A percentile compares a stretch with the other conserved stretches of the same genome.
These are phyloP conservation scores for Phrynocephalus guinanensis DNA, from an alignment of 2,797 vertebrate species.

Conservation along the genomic window DNA sequence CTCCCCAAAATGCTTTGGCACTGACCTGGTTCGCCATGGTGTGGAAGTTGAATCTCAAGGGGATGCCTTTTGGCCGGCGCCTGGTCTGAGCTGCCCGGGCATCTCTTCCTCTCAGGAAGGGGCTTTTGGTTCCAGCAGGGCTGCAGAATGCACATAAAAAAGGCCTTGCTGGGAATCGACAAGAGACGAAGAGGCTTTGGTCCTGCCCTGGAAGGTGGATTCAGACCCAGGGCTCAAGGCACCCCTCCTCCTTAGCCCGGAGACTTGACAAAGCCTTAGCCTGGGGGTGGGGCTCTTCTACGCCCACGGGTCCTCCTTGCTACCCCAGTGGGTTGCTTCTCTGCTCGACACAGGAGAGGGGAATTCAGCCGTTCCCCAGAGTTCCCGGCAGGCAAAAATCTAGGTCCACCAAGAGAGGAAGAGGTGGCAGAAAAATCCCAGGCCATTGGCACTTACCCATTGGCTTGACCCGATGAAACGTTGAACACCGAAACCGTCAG, in stretches of 20 bases:
- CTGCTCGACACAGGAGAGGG: too few species aligned
- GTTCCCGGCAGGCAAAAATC: not conserved
- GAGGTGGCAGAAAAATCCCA: too few species aligned
- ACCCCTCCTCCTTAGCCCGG: not conserved
- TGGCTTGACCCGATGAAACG: slow-evolving; percentile 61
- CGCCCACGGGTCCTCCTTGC: too few species aligned
- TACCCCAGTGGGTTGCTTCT: not conserved
- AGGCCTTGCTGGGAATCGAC: not conserved
- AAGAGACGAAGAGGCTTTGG: not conserved
- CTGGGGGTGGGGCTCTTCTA: not conserved
- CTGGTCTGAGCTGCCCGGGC: not conserved
- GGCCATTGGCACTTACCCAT: slow-evolving; percentile 67
- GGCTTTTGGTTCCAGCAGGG: slow-evolving; percentile 41
- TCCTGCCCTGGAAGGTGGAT: too few species aligned
- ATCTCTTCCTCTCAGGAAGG: slow-evolving; percentile 54
- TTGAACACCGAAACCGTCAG: slow-evolving; percentile 78
- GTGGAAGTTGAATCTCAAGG: slow-evolving; percentile 78
- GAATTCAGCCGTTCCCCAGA: not conserved
- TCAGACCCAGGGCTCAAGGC: too few species aligned
- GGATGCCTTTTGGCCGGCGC: slow-evolving; percentile 73
- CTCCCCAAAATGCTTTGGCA: too few species aligned
- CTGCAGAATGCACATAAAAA: slow-evolving; percentile 37
- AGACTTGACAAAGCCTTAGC: not conserved
- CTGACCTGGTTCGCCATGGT: slow-evolving; percentile 80
- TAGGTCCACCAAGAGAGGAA: not conserved